phyloP scores from a whole-genome alignment of 2,113 vertebrate species.

The Psilopogon haemacephalus region DNA sequence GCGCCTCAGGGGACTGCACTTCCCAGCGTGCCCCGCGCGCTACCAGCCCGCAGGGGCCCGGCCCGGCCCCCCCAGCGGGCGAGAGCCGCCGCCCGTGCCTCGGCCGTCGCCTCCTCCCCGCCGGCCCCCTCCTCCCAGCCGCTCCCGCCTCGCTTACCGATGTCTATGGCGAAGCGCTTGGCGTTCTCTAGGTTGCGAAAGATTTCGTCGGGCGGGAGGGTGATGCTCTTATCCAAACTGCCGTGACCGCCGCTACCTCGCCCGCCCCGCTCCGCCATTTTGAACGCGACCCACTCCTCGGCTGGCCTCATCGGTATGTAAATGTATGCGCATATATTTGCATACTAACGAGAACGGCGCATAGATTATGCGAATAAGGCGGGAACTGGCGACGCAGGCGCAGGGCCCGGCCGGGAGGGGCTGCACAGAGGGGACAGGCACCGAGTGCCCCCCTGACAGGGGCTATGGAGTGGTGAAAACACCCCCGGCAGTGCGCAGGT shows the following conservation, averaged over 20 bases:
- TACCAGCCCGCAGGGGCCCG: background rate
- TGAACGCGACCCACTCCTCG: conserved; percentile 64
- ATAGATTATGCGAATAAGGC: conserved; percentile 57
- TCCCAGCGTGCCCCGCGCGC: background rate
- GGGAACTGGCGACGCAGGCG: background rate
- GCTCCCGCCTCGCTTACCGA: conserved; percentile 76
- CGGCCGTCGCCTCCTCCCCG: background rate
- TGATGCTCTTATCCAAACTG: conserved; percentile 95
- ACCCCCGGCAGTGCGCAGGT: background rate
- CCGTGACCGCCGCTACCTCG: conserved; percentile 67
- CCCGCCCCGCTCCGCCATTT: conserved; percentile 77
- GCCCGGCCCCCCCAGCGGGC: background rate
- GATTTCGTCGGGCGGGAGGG: conserved; percentile 91
- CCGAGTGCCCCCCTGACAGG: no score
- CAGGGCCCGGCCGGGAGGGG: background rate
- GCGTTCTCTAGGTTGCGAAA: conserved; percentile 96
- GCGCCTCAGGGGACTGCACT: background rate
- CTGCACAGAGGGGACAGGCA: no score
- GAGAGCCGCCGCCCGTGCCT: background rate
- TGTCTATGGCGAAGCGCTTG: conserved; percentile 96
- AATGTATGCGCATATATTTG: conserved; percentile 74
- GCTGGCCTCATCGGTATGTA: conserved; percentile 69
- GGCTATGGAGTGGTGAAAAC: background rate
- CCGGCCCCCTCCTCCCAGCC: background rate
- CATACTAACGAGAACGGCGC: background rate